Evolutionary conservation across 2,797 vertebrate genomes (phyloP), one percentile per base, ranked within the genome.

Genomic region (Mormyrus proboscirostris): DNA sequence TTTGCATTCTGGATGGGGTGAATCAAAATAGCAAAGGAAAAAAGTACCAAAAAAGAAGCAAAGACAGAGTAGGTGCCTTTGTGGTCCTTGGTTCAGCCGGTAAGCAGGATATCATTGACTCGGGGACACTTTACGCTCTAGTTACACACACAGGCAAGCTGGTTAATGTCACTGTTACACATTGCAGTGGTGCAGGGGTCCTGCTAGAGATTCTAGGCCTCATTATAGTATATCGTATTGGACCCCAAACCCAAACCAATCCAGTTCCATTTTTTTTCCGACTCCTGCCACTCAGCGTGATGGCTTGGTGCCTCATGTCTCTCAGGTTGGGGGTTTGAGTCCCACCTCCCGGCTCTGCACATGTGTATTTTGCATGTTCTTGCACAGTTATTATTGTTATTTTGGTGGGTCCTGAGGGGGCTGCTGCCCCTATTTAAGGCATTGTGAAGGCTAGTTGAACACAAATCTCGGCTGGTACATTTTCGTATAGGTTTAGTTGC

Each of bases 71-170:
- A 82, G 76, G 76, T 82, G 76, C 76, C 76, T 47, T 47, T 47
- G 41, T 82, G 76, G 19, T 82, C 76, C 41, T 44, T 16, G 76
- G 76, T 47, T 16, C 76, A 47, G 41, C 76, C 19, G 14, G 76
- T 82, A 82, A 82, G 76, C 76, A 82, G 76, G 41, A 44, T n/a
- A 10, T 82, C 76, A 82, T n/a, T 82, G 76, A 47, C 76, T 47
- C 19, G 16, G 41, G 76, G 76, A 82, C 76, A 82, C 41, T 19
- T 47, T 82, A 47, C 19, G 41, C 41, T 44, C 76, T 44, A 82
- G 41, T 47, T 82, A 44, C 19, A 47, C 73, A n/a, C 41, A 82
- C 76, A 82, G 76, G 19, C 38, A 82, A 47, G 76, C 76, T 44
- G 41, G 33, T 79, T 79, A 41, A 79, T 19, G 41, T 82, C 38